Conservation (phyloP, 2,797 vertebrate species). For the Lagorchestes hirsutus region DNA sequence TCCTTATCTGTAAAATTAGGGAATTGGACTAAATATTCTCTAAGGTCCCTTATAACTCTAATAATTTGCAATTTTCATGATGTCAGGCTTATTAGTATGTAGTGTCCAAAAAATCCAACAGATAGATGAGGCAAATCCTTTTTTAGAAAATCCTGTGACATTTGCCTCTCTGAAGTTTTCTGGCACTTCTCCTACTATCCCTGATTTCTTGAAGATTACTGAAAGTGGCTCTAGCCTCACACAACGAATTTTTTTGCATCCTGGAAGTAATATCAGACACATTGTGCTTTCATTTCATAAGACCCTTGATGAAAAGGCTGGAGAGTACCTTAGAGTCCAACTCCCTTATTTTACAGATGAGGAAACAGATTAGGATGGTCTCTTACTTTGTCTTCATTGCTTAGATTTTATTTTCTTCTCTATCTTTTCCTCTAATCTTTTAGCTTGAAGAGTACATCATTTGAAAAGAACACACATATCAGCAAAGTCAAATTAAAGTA, state of each 20-base stretch:
- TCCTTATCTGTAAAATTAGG: not conserved
- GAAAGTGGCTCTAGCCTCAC: not conserved
- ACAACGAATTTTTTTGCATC: not conserved
- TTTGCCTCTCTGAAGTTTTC: not conserved
- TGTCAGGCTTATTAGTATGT: not conserved
- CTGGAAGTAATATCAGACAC: not conserved
- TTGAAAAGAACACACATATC: not conserved
- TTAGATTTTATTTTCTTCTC: not conserved
- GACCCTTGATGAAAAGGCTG: not conserved
- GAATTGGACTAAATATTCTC: not conserved
- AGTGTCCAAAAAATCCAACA: not conserved
- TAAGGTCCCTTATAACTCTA: not conserved
- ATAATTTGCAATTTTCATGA: not conserved
- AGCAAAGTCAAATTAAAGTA: not conserved
- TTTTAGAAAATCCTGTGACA: not conserved
- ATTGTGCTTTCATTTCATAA: not conserved
- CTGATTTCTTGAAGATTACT: not conserved
- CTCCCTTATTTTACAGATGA: not conserved
- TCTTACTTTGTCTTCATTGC: not conserved
- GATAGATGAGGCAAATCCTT: not conserved
- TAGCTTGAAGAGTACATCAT: not conserved
- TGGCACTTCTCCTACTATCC: not conserved
- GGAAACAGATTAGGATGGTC: not conserved
- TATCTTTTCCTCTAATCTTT: not conserved
- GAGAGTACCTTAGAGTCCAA: not conserved